Conservation (phyloP, 2,888 invertebrate species). For the Selenia dentaria region DNA sequence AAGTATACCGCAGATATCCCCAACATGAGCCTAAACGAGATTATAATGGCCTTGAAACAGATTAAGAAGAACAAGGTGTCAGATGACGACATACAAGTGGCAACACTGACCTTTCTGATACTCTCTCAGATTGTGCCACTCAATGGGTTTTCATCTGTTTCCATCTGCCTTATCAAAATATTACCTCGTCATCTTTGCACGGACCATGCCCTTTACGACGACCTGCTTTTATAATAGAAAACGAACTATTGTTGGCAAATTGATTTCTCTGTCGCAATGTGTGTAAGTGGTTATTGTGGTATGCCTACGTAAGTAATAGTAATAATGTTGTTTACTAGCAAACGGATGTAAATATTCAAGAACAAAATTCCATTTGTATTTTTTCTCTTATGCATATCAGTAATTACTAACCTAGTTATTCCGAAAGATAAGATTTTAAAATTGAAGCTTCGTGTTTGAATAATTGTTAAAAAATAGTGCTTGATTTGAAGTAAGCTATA, state of each 20-base stretch:
- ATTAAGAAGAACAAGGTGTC: no score
- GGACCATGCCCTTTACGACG: constrained; percentile 26
- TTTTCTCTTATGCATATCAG: no score
- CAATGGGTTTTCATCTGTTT: constrained; percentile 29
- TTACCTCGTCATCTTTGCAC: constrained; percentile 23
- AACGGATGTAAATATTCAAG: background rate
- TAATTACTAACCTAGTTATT: no score
- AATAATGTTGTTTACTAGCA: constrained; percentile 3
- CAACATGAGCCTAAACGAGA: no score
- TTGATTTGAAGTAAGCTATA: no score
- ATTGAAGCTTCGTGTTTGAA: no score
- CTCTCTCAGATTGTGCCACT: constrained; percentile 24
- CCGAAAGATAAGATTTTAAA: no score
- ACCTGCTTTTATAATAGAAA: constrained; percentile 29
- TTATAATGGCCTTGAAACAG: no score
- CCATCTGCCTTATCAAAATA: constrained; percentile 32
- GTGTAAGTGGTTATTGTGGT: constrained; percentile 13
- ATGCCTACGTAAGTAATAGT: background rate
- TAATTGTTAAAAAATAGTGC: no score
- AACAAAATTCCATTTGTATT: no score
- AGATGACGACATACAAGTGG: no score
- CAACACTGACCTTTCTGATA: constrained; percentile 26
- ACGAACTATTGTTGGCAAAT: constrained; percentile 28
- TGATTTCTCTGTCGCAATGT: constrained; percentile 33
- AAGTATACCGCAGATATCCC: no score